Evolutionary conservation across 2,888 invertebrate species (phyloP), one percentile per base, ranked within the genome.

Genomic region (Ophioninae sp.): DNA sequence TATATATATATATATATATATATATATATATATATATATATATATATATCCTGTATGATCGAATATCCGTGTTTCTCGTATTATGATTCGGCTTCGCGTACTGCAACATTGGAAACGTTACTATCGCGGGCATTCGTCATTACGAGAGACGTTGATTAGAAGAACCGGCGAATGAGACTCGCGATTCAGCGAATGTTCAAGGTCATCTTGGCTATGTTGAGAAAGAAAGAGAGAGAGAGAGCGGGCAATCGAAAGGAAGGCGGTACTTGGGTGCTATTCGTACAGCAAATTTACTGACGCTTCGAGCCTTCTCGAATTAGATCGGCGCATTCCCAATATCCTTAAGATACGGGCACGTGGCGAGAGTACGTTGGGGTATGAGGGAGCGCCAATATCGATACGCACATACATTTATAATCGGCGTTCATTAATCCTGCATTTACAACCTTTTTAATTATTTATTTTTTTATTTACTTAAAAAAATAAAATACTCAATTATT

Each of bases 281-380:
- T 30, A 44, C 44, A 23, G 74, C 30, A 59, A 69, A 68, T 65
- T 78, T 65, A 69, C 62, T 7, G 69, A 74, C 62, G 64, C 57
- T 75, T 59, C 41, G 39, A 21, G 37, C 20, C 44, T 70, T 75
- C 82, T 82, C 65, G 74, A 82, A 75, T 82, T 82, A 82, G 82
- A 82, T 44, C 75, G 7, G 62, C 50, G 37, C 23, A 65, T 67
- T 64, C 72, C 20, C 65, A 61, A 39, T 61, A 57, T 21, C 23
- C 41, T 68, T 62, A 41, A 57, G 50, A 79, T 39, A 23, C 20
- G 41, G 7, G 64, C 50, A 50, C 50, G 50, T 50, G 50, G 50
- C 50, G 17, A 6, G 17, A 50, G 50, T 50, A 50, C 50, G 50
- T 50, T 50, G 50, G 17, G 17, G 50, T 13, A 50, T 50, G 17